A percentile compares a stretch with the other conserved stretches of the same genome.
These are phyloP conservation scores for Typhlomys cinereus DNA, from an alignment of 2,113 vertebrate species.

Conservation along the genomic window DNA sequence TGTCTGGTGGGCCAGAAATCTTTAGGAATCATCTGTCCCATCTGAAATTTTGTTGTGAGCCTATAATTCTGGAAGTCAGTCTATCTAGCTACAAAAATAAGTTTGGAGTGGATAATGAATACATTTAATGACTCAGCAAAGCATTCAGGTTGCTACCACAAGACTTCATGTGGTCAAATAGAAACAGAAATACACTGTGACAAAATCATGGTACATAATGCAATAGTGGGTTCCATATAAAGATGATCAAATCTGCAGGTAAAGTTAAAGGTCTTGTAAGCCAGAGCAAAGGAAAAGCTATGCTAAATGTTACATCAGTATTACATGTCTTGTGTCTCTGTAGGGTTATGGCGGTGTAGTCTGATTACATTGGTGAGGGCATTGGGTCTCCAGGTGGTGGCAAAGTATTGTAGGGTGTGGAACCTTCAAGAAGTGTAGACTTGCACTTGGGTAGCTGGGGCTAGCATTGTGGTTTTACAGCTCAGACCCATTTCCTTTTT, in stretches of 20 bases:
- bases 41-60: background rate
- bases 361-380: background rate
- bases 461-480: background rate
- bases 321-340: background rate
- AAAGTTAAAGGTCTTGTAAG: background rate
- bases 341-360: background rate
- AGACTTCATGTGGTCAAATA: background rate
- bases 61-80: background rate
- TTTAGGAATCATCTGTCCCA: background rate
- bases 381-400: too few relatives aligned
- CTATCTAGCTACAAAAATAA: background rate
- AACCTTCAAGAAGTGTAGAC: background rate
- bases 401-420: background rate
- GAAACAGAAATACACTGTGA: background rate
- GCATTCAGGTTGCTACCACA: background rate
- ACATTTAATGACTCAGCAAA: background rate
- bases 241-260: background rate
- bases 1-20: fast-evolving
- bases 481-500: background rate
- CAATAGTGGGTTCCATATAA: background rate
- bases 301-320: background rate
- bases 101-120: background rate
- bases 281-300: background rate
- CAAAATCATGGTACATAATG: background rate
- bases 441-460: background rate